phyloP scores from a whole-genome alignment of 2,797 vertebrate species.

The Masticophis lateralis region DNA sequence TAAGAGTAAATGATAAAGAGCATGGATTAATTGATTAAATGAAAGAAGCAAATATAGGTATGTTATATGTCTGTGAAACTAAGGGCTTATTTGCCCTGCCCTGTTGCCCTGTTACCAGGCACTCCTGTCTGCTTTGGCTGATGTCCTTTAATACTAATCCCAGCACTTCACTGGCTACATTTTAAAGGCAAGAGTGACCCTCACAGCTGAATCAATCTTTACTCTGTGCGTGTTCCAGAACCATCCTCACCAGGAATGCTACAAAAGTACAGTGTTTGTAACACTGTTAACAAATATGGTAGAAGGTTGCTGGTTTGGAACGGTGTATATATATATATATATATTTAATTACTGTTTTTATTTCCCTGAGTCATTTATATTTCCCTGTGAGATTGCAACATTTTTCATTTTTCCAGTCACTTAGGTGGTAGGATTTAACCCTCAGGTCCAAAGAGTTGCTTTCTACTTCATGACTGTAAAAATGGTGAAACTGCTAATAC shows the following conservation, averaged over 20 bases:
- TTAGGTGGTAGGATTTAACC: not conserved
- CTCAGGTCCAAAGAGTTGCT: not conserved
- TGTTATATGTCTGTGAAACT: not conserved
- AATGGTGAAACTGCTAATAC: not conserved
- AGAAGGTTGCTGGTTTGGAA: not conserved
- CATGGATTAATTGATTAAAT: not conserved
- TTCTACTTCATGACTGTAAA: not conserved
- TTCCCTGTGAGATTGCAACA: not conserved
- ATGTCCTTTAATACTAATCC: not conserved
- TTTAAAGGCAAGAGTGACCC: not conserved
- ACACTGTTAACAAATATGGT: not conserved
- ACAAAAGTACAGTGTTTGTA: not conserved
- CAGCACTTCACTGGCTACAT: not conserved
- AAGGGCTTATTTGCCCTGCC: not conserved
- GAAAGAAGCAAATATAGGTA: not conserved
- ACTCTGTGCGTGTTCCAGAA: not conserved
- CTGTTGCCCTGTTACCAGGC: not conserved
- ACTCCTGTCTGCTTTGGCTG: not conserved
- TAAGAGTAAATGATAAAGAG: not conserved
- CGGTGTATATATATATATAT: not conserved
- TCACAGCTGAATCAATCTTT: not conserved
- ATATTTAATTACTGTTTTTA: not conserved
- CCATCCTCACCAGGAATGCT: not conserved
- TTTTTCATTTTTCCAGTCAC: not conserved
- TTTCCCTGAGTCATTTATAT: not conserved